phyloP scores from a whole-genome alignment of 2,888 invertebrate genomes.

The Heliconius hortense region DNA sequence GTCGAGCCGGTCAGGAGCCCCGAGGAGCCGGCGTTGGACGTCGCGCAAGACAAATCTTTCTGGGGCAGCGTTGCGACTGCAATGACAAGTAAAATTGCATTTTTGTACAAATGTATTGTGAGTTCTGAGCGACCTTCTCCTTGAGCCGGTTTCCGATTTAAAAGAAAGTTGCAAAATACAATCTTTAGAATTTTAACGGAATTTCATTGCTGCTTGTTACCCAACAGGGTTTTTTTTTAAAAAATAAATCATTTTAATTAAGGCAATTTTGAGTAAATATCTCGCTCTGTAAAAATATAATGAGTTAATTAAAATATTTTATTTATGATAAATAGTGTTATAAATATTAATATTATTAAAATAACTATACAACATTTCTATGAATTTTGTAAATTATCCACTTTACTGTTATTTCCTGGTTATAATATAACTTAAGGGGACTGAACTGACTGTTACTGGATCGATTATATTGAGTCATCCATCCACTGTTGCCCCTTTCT shows the following conservation, averaged over 20 bases:
- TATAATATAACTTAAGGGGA: not conserved
- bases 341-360: constrained; percentile 8
- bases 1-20: constrained; percentile 75
- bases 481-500: not conserved
- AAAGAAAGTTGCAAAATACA: constrained; percentile 18
- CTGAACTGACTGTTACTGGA: not conserved
- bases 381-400: not conserved
- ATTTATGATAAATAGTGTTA: not conserved
- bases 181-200: constrained; percentile 2
- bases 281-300: not conserved
- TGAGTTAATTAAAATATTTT: constrained; percentile 9
- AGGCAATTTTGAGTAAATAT: not conserved
- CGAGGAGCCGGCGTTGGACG: constrained; percentile 76
- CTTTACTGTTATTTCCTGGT: not conserved
- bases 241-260: constrained; percentile 11
- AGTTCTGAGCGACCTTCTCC: constrained; percentile 19
- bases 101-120: constrained; percentile 14
- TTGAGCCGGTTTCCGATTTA: constrained; percentile 19
- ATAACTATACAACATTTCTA: not conserved
- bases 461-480: constrained; percentile 21
- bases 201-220: constrained; percentile 4
- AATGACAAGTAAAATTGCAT: constrained; percentile 63
- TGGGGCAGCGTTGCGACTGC: constrained; percentile 75
- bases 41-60: constrained; percentile 77
- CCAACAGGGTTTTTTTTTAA: not conserved